Percentiles rank a stretch among this genome's conserved stretches.
Conservation (phyloP, 2,888 invertebrate genomes). For the Hyppa rectilinea region DNA sequence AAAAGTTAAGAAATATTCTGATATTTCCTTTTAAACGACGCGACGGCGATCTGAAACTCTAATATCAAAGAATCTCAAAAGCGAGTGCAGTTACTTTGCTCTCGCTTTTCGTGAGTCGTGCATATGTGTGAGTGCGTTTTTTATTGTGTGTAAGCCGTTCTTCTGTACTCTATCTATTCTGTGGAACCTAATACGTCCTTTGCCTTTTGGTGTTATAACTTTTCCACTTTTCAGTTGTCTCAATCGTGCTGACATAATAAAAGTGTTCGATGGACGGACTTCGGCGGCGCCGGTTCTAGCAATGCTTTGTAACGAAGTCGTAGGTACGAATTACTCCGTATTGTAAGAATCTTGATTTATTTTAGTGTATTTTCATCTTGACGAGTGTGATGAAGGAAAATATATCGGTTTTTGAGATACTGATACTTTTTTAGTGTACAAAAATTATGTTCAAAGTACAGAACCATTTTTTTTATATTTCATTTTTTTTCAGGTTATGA, state of each 20-base stretch:
- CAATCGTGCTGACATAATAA: slow-evolving; percentile 95
- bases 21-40: neutral
- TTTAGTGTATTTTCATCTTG: slow-evolving; percentile 18
- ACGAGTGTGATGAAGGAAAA: neutral
- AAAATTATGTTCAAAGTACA: too few species aligned
- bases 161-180: slow-evolving; percentile 13
- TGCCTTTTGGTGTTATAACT: slow-evolving; percentile 47
- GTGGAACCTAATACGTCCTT: slow-evolving; percentile 17
- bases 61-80: neutral
- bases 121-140: neutral
- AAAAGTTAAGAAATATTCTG: neutral
- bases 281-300: slow-evolving; percentile 94
- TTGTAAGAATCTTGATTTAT: slow-evolving; percentile 13
- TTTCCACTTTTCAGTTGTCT: slow-evolving; percentile 92
- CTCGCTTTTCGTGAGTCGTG: neutral
- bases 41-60: neutral
- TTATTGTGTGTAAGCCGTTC: neutral
- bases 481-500: slow-evolving; percentile 90
- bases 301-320: slow-evolving; percentile 95
- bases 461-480: neutral
- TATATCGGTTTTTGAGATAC: neutral
- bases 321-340: slow-evolving; percentile 79
- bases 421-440: neutral
- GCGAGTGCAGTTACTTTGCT: neutral
- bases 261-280: slow-evolving; percentile 95